These are phyloP conservation scores for Chymomyza caudatula DNA, from an alignment of 2,888 invertebrate species.

Conservation along the genomic window DNA sequence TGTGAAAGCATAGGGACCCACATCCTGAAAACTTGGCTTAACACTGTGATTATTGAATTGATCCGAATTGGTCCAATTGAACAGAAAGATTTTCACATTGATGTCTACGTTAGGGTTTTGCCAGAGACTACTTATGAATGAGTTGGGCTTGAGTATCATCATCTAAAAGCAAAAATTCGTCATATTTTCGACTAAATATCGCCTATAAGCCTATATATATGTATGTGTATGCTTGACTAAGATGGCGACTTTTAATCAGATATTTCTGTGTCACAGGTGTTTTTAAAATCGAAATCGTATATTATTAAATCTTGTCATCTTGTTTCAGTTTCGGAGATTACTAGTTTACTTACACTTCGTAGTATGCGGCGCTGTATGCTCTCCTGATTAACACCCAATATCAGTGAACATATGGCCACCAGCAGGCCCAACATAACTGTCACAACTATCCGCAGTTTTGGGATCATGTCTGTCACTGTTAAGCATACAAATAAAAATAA, in stretches of 20 bases:
- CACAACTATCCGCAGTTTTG: slow-evolving; percentile 48
- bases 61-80: slow-evolving; percentile 88
- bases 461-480: slow-evolving; percentile 40
- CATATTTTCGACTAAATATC: no score
- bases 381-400: slow-evolving; percentile 44
- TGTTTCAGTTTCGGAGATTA: background rate
- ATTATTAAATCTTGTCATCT: no score
- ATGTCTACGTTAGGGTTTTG: slow-evolving; percentile 82
- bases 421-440: slow-evolving; percentile 46
- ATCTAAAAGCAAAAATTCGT: no score
- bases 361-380: slow-evolving; percentile 39
- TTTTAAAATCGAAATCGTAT: no score
- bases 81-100: slow-evolving; percentile 83
- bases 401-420: slow-evolving; percentile 31
- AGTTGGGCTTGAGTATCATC: slow-evolving; percentile 81
- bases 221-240: no score
- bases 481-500: background rate
- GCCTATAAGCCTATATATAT: no score
- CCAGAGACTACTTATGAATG: slow-evolving; percentile 80
- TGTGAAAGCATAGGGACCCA: slow-evolving; percentile 83
- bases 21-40: slow-evolving; percentile 80
- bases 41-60: slow-evolving; percentile 79
- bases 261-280: no score
- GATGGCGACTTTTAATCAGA: no score
- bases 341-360: slow-evolving; percentile 39